Evolutionary conservation across 2,888 invertebrate species (phyloP).

Genomic region (Melipona bicolor): DNA sequence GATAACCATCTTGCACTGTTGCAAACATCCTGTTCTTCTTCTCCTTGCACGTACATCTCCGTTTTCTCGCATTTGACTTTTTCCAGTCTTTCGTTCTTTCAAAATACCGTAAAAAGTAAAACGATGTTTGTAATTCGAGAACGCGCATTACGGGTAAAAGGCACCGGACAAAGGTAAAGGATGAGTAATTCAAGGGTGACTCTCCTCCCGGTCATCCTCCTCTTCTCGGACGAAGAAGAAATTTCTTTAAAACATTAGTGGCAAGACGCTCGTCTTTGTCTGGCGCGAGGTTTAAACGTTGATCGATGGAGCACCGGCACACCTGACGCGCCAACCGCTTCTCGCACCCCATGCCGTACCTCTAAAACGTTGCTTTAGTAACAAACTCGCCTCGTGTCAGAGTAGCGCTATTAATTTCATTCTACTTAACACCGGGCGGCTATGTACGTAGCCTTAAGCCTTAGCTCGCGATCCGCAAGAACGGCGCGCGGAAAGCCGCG

Average conservation of each 20-base stretch:
- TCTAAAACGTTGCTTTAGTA: background rate
- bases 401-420: background rate
- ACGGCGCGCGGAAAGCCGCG: slow-evolving; percentile 51
- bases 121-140: too few relatives aligned
- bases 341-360: background rate
- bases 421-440: background rate
- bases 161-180: background rate
- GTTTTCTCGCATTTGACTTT: background rate
- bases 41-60: too few relatives aligned
- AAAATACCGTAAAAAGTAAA: too few relatives aligned
- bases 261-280: background rate
- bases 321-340: background rate
- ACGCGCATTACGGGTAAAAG: background rate
- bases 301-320: background rate
- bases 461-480: slow-evolving; percentile 12
- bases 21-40: background rate
- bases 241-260: background rate
- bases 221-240: background rate
- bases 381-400: background rate
- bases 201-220: too few relatives aligned
- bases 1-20: background rate
- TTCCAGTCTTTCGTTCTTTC: background rate
- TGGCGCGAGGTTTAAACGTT: background rate
- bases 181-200: background rate
- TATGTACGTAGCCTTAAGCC: slow-evolving; percentile 30